phyloP scores from a whole-genome alignment of 2,113 vertebrate species.

The Sphyrna mokarran region DNA sequence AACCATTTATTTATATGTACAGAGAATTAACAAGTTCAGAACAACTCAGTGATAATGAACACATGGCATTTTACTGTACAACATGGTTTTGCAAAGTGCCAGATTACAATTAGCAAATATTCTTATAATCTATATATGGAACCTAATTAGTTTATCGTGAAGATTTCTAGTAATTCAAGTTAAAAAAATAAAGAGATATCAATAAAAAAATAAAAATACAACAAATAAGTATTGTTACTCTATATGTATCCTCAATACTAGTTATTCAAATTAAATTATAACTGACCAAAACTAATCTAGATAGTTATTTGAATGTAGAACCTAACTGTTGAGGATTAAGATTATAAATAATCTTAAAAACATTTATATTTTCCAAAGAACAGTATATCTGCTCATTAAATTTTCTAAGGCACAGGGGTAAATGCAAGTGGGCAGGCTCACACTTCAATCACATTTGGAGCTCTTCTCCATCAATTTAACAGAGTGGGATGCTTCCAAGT shows the following conservation, averaged over 20 bases:
- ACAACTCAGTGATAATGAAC: neutral
- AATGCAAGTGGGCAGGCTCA: neutral
- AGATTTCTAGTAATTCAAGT: conserved; percentile 4
- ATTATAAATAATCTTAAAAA: conserved; percentile 16
- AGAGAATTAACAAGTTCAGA: conserved; percentile 1
- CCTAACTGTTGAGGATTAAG: neutral
- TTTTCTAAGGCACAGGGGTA: neutral
- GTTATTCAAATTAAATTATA: neutral
- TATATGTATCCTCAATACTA: neutral
- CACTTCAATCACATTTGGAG: conserved; percentile 24
- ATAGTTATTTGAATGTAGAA: neutral
- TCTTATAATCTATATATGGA: neutral
- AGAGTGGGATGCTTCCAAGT: conserved; percentile 18
- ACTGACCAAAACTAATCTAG: neutral
- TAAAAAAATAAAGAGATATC: neutral
- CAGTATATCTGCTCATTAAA: conserved; percentile 24
- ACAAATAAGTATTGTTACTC: neutral
- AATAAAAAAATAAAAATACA: neutral
- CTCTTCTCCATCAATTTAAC: conserved; percentile 4
- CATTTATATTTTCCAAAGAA: neutral
- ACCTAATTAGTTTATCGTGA: neutral
- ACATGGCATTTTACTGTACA: neutral
- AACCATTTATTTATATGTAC: neutral
- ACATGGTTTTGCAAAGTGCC: neutral
- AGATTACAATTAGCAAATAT: conserved; percentile 7